Conservation (phyloP, 2,797 vertebrate species). For the Phoeniculus purpureus region DNA sequence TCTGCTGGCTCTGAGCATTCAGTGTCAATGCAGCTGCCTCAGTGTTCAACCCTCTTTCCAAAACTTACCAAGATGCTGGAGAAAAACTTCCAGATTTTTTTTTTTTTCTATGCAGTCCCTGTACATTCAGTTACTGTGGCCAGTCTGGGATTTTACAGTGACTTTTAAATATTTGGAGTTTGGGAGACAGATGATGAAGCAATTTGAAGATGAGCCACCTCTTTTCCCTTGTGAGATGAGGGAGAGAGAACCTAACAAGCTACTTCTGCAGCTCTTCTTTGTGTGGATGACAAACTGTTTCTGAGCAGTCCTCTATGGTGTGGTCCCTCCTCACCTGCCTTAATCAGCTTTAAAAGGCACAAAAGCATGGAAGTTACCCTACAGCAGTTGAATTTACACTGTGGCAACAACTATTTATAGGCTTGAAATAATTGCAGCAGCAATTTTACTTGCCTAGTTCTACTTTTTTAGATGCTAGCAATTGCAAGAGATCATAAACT, state of each 20-base stretch:
- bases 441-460: conserved; percentile 47
- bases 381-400: conserved; percentile 39
- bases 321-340: background rate
- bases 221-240: background rate
- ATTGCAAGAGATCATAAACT: conserved; percentile 41
- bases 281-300: background rate
- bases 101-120: background rate
- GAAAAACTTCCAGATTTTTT: background rate
- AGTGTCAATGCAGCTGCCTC: background rate
- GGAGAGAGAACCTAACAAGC: background rate
- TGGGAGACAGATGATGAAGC: background rate
- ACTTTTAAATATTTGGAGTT: background rate
- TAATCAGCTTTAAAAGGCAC: background rate
- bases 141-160: background rate
- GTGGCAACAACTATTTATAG: conserved; percentile 56
- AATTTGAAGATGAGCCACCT: background rate
- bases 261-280: background rate
- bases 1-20: background rate
- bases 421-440: conserved; percentile 46
- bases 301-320: background rate
- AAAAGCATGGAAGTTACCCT: background rate
- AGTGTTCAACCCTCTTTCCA: background rate
- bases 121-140: background rate
- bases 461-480: conserved; percentile 22
- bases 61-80: background rate